Conservation (phyloP, 2,797 vertebrate genomes). For the Leucoraja ocellata region DNA sequence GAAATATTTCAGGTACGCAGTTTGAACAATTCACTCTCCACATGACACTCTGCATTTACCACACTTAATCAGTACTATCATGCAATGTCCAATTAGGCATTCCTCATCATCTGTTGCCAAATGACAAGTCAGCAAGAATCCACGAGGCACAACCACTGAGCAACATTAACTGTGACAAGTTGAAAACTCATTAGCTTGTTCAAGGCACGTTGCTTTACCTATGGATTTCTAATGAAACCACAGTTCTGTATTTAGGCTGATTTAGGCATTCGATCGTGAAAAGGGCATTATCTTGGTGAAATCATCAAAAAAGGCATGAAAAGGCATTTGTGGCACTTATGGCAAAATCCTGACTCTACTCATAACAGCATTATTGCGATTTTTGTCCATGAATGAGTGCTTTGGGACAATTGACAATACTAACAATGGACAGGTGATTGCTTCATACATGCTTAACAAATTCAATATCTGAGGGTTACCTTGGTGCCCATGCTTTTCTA, state of each 20-base stretch:
- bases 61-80: background rate
- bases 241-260: background rate
- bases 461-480: background rate
- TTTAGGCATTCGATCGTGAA: no score
- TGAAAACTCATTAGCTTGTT: conserved; percentile 5
- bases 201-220: background rate
- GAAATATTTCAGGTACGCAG: background rate
- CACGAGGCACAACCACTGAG: background rate
- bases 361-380: no score
- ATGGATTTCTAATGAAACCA: background rate
- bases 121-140: conserved; percentile 13
- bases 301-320: no score
- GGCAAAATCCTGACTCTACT: no score
- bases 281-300: no score
- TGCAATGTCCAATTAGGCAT: background rate
- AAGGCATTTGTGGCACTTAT: no score
- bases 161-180: background rate
- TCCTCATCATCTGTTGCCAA: background rate
- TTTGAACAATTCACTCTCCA: background rate
- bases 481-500: background rate
- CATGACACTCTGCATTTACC: background rate
- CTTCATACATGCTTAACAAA: background rate
- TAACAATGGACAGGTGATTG: background rate
- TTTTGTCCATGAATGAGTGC: background rate
- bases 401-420: background rate